Conservation (phyloP, 1,140 invertebrate genomes). For the Lucilia sericata region DNA sequence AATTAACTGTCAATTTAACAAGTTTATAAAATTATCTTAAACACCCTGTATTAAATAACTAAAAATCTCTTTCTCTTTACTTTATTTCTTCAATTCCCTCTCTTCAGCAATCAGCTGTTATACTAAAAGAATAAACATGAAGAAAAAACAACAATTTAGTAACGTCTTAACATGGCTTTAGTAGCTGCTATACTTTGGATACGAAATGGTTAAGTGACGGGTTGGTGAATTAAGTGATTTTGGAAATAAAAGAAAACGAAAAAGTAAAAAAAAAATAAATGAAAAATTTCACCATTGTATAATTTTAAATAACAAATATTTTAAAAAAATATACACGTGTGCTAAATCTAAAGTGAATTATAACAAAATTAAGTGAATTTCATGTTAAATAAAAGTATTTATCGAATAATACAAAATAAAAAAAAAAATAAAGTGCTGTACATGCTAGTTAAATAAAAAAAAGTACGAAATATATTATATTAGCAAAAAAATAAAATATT, state of each 20-base stretch:
- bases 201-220: slow-evolving; percentile 22
- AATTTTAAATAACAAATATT: slow-evolving; percentile 1
- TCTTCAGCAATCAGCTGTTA: neutral
- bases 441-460: neutral
- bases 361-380: neutral
- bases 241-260: neutral
- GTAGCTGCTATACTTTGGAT: slow-evolving; percentile 22
- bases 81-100: neutral
- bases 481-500: neutral
- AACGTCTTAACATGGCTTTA: slow-evolving; percentile 21
- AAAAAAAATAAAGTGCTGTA: neutral
- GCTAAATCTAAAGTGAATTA: neutral
- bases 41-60: neutral
- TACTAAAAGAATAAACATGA: neutral
- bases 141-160: neutral
- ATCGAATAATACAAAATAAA: neutral
- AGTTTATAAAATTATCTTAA: neutral
- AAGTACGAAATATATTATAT: neutral
- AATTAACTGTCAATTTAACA: neutral
- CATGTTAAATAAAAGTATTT: neutral
- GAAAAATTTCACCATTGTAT: slow-evolving; percentile 23
- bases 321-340: neutral
- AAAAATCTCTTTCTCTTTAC: neutral
- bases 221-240: neutral
- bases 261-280: neutral